These are phyloP conservation scores for Cantharis lateralis DNA, from an alignment of 2,888 invertebrate species.

Conservation along the genomic window DNA sequence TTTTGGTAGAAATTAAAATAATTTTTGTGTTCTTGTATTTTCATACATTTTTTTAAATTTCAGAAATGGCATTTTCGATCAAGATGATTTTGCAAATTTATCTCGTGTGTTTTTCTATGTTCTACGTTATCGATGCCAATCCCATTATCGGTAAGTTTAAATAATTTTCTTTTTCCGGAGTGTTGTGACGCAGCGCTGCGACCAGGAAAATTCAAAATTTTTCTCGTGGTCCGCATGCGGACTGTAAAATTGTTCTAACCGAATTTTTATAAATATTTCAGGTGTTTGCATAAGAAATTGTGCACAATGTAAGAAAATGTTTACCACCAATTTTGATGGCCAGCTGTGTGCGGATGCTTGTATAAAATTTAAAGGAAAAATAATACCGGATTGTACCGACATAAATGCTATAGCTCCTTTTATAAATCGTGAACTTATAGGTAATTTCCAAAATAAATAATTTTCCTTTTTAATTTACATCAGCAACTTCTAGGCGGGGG, in stretches of 20 bases:
- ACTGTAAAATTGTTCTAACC: neutral
- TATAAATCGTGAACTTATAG: constrained; percentile 57
- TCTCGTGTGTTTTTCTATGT: neutral
- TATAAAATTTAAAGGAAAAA: constrained; percentile 79
- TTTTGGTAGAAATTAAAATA: neutral
- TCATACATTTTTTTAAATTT: neutral
- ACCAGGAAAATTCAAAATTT: neutral
- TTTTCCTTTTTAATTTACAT: neutral
- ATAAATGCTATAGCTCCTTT: constrained; percentile 80
- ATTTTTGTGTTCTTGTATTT: neutral
- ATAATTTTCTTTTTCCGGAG: neutral
- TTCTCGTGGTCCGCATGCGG: too few species aligned
- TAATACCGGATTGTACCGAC: constrained; percentile 86
- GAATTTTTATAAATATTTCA: constrained; percentile 32
- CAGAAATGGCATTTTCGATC: neutral
- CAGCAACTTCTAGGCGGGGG: neutral
- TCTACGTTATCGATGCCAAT: neutral
- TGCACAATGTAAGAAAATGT: constrained; percentile 88
- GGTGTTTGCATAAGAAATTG: constrained; percentile 84
- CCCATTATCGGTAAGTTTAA: neutral
- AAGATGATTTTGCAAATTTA: neutral
- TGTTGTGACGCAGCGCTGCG: neutral
- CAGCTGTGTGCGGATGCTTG: constrained; percentile 85
- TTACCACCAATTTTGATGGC: constrained; percentile 84
- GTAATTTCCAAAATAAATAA: neutral